A percentile compares a stretch with the other conserved stretches of the same genome.
phyloP scores from a whole-genome alignment of 2,113 vertebrate genomes.

The Peromyscus polionotus region DNA sequence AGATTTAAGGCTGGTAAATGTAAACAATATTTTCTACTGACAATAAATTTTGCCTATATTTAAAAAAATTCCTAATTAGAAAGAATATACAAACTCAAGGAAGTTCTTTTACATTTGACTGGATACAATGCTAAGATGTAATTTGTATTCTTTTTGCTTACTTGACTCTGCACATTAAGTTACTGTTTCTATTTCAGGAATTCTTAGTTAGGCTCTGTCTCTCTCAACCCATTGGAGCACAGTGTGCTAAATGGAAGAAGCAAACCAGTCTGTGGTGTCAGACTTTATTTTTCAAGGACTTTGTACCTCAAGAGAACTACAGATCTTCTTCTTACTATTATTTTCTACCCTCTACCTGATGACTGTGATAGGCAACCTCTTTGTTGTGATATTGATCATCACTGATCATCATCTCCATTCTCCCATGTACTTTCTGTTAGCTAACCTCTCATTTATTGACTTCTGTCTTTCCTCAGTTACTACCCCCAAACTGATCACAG shows the following conservation, averaged over 20 bases:
- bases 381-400: conserved; percentile 40
- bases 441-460: conserved; percentile 2
- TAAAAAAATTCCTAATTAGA: too few species aligned
- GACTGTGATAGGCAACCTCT: conserved; percentile 59
- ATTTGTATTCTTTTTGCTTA: neutral
- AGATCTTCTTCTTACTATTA: conserved; percentile 30
- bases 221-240: neutral
- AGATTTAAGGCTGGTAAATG: neutral
- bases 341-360: conserved; percentile 55
- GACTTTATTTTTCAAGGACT: conserved; percentile 41
- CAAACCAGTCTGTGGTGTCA: neutral
- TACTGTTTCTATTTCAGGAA: conserved; percentile 1
- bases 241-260: neutral
- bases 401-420: conserved; percentile 45
- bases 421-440: conserved; percentile 25
- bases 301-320: neutral
- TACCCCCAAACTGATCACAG: neutral
- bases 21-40: neutral
- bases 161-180: neutral
- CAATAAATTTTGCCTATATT: neutral
- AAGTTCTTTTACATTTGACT: conserved; percentile 29
- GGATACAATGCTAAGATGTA: neutral
- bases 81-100: neutral
- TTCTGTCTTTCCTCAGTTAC: conserved; percentile 44
- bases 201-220: neutral